Conservation (phyloP, 2,113 vertebrate species). For the Atlantisia rogersi region DNA sequence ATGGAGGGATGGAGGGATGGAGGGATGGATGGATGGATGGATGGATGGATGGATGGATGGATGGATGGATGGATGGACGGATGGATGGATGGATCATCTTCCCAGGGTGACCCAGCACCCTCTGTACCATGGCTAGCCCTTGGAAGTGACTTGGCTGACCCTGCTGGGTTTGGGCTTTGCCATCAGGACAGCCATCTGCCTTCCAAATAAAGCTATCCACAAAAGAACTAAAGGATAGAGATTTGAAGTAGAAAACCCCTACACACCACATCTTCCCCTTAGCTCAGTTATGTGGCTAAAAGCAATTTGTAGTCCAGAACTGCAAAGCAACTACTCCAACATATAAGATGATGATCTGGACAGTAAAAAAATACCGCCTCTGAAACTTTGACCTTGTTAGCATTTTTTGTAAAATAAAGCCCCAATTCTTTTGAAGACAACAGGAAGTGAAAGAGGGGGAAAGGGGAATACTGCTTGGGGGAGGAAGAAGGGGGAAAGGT, state of each 20-base stretch:
- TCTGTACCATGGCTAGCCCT: background rate
- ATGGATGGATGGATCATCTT: background rate
- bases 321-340: background rate
- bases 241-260: background rate
- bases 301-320: background rate
- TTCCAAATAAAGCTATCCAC: background rate
- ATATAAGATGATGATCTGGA: background rate
- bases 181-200: background rate
- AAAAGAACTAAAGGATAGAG: rapidly evolving
- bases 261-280: rapidly evolving
- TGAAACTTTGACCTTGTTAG: background rate
- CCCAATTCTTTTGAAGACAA: background rate
- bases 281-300: background rate
- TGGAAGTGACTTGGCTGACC: rapidly evolving
- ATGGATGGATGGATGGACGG: no score
- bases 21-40: no score
- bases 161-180: background rate
- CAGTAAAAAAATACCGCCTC: background rate
- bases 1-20: no score
- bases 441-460: background rate
- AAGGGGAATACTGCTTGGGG: background rate
- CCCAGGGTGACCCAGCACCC: background rate
- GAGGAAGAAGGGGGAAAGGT: background rate
- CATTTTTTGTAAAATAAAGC: background rate
- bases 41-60: no score